Base-by-base conservation (phyloP, 2,113 vertebrate genomes). In the Chauna torquata region DNA sequence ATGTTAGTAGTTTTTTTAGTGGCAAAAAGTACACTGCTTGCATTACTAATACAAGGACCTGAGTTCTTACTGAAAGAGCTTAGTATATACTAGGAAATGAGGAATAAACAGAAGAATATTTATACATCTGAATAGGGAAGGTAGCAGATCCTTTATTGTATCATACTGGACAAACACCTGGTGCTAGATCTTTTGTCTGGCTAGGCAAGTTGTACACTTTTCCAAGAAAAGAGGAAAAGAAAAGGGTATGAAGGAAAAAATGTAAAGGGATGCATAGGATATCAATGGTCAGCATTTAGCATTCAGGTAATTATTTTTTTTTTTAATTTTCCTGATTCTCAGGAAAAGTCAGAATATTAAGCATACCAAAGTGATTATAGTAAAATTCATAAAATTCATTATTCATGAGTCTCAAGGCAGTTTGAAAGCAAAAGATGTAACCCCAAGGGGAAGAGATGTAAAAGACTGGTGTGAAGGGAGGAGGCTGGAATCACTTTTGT, bases 141-240 rank as follows among this genome's bases (percentile, higher is more conserved):
- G 38, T 5, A 27, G 17, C 7, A 45, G 9, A 23, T 83, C 20
- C 18, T 42, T 42, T 83, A 42, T 7, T 34, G 6, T 57, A 45
- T 47, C 38, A 23, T 25, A 52, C 2, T 34, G 6, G 3, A 13
- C 1, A 1, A 32, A 44, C 9, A 36, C 11, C 8, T 62, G 8
- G 17, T 17, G 27, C 23, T 6, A 5, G 17, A 38, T 12, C 5
- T 61, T 86, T 50, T 77, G 36, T 69, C 17, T 69, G 15, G 11
- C 36, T 64, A 34, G 16, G 23, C 11, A 58, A n/a, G 30, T 27
- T 87, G 27, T 12, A 38, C 4, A 12, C 0, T 1, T 5, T 80
- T 69, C 42, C 8, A 45, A 42, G 22, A 79, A 79, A 47, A 69
- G 8, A 38, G 3, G 6, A 57, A 75, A 19, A 36, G 4, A 20